Base-by-base conservation (phyloP, 2,888 invertebrate genomes). In the Phasia obesa region DNA sequence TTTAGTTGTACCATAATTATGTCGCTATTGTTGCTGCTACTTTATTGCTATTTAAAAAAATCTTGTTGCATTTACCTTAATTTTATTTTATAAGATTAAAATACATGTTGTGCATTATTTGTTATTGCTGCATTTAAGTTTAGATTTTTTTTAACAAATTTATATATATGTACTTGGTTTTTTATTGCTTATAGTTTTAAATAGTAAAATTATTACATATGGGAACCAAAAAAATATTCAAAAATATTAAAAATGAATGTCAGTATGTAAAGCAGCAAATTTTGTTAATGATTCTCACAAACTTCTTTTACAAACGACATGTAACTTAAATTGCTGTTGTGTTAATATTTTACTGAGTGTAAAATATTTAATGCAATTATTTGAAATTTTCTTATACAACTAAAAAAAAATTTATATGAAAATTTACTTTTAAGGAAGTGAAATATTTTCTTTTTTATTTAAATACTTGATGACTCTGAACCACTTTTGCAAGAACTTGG, bases 1-100 rank as follows among this genome's bases (percentile, higher is more conserved):
- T 55, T 69, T 69, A 47, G 53, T 42, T 44, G 27, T 55, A 44
- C 21, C 44, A 51, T 74, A 74, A 74, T 74, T 64, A 74, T 55
- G 55, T 74, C 64, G 1, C 64, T 65, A 65, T 65, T 77, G 42
- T 71, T 60, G 38, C 25, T 31, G 6, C 38, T 57, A 2, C 13
- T 23, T 53, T 31, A 23, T 62, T 44, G 55, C 64, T 23, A 55
- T 47, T 55, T 64, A 44, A 53, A 47, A n/a, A 64, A 31, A 64
- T 49, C 64, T 44, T 64, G 44, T 55, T 27, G 19, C 21, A 53
- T 74, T 64, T 74, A 25, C 44, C 44, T 21, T 35, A 44, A 55
- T 21, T 21, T 44, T 31, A 44, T 31, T 11, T 38, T 55, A 31
- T 55, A 44, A 55, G 25, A 64, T 74, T 44, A 35, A 51, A 62